These are phyloP conservation scores for Lindbergichthys nudifrons DNA, from an alignment of 2,797 vertebrate species.

Conservation along the genomic window DNA sequence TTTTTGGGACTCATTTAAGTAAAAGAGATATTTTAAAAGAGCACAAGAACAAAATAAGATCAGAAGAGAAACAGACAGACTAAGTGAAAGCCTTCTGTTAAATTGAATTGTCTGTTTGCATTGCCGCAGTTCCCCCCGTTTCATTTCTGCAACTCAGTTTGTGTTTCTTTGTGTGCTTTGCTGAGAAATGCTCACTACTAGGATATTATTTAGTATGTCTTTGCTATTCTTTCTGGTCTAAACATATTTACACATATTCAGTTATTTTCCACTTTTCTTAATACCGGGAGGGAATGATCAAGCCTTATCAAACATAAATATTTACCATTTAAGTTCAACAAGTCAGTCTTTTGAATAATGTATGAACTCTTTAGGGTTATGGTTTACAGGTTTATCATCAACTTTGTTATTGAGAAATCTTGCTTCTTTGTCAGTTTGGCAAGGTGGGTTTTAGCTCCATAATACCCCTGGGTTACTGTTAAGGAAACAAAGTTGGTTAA, in stretches of 20 bases:
- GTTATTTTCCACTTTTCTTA: background rate
- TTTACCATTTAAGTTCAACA: background rate
- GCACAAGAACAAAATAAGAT: slow-evolving; percentile 10
- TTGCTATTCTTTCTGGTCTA: background rate
- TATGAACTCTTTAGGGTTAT: too few relatives aligned
- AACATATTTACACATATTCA: background rate
- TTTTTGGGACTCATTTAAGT: slow-evolving; percentile 52
- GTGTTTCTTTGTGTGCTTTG: too few relatives aligned
- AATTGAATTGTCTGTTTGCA: slow-evolving; percentile 6
- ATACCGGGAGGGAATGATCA: background rate
- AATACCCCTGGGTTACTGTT: background rate
- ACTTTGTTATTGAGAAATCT: background rate
- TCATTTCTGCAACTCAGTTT: background rate
- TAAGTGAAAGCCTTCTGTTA: slow-evolving; percentile 24
- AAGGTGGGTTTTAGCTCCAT: background rate
- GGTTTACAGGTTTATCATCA: too few relatives aligned
- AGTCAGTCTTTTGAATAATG: too few relatives aligned
- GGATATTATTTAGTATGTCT: too few relatives aligned
- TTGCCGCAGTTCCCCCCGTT: background rate
- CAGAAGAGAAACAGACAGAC: slow-evolving; percentile 19
- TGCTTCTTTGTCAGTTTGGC: background rate
- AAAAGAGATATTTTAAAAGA: slow-evolving; percentile 44
- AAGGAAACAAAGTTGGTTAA: background rate
- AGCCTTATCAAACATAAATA: background rate
- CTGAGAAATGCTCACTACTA: too few relatives aligned